Conservation (phyloP, 2,113 vertebrate species). For the Nyctibius bracteatus region DNA sequence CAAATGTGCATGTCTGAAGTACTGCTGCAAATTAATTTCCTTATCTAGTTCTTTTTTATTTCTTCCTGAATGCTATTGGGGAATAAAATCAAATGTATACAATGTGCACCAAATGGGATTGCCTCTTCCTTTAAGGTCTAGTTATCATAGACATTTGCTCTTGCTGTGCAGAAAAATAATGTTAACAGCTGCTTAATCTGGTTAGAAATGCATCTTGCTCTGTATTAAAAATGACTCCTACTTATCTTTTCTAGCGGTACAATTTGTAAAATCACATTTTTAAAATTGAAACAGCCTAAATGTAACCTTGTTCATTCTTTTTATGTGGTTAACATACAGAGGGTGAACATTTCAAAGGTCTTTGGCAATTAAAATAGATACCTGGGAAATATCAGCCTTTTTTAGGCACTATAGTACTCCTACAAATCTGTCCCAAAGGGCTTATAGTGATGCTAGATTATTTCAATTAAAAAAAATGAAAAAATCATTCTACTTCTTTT, state of each 20-base stretch:
- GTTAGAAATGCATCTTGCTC: slow-evolving; percentile 75
- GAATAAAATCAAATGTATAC: slow-evolving; percentile 19
- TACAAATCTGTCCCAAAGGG: neutral
- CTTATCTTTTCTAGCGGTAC: slow-evolving; percentile 55
- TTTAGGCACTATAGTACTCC: neutral
- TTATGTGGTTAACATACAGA: neutral
- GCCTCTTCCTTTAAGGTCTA: slow-evolving; percentile 28
- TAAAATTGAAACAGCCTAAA: slow-evolving; percentile 45
- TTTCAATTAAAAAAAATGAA: neutral
- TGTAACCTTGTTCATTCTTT: neutral
- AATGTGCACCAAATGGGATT: neutral
- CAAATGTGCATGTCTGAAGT: neutral
- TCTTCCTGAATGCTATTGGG: neutral
- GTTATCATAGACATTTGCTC: slow-evolving; percentile 37
- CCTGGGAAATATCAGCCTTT: neutral
- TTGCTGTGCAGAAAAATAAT: slow-evolving; percentile 53
- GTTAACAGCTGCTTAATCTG: slow-evolving; percentile 72
- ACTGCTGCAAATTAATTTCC: slow-evolving; percentile 44
- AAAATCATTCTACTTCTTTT: neutral
- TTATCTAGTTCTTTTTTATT: slow-evolving; percentile 33
- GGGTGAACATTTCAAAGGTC: neutral
- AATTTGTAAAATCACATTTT: slow-evolving; percentile 66
- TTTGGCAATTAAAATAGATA: slow-evolving; percentile 1
- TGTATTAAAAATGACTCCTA: slow-evolving; percentile 76
- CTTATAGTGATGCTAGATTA: neutral